Base-by-base conservation (phyloP, 2,797 vertebrate species). In the Orientallactaga sibirica region DNA sequence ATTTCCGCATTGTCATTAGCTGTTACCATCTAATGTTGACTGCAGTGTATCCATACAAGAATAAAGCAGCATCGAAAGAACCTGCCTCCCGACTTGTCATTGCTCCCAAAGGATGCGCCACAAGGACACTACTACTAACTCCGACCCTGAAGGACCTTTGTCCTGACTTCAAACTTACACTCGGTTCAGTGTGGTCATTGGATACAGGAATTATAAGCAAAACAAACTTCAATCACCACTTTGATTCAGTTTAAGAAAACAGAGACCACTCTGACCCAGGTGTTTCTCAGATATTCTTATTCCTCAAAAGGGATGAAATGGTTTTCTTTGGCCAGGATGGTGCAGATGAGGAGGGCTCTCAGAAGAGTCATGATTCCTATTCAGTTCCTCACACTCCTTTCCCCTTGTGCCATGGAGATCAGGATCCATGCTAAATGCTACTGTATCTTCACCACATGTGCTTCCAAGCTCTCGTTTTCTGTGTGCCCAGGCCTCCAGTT, bases 11-110 rank as follows among this genome's bases (percentile, higher is more conserved):
- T 96, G 96, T 97, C 95, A 94, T 96, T 95, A 96, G 90, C 90
- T 92, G 24, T 91, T 88, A 88, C 92, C 95, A 95, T 96, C 94
- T 91, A 87, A 94, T 8, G 11, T 90, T 95, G 55, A 58, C 55
- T 58, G 96, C 95, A 76, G 86, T 97, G 95, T 97, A 97, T 95
- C 86, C 89, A 96, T 94, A 92, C 90, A 92, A 92, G 96, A 97
- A 97, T 97, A 97, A 97, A 97, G 80, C 90, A 91, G 93, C 92
- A 95, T 96, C 95, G 91, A 92, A 96, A 92, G 88, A 95, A 79
- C 62, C n/a, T 2, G 95, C 58, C 94, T 95, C 77, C 61, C 58
- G 92, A 73, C 85, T 90, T 86, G 81, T 90, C 14, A 25, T 97
- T 96, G 55, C 66, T 71, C 75, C 25, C 0, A 2, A 37, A 58